Evolutionary conservation across 2,113 vertebrate species (phyloP).

Genomic region (Casuarius casuarius): DNA sequence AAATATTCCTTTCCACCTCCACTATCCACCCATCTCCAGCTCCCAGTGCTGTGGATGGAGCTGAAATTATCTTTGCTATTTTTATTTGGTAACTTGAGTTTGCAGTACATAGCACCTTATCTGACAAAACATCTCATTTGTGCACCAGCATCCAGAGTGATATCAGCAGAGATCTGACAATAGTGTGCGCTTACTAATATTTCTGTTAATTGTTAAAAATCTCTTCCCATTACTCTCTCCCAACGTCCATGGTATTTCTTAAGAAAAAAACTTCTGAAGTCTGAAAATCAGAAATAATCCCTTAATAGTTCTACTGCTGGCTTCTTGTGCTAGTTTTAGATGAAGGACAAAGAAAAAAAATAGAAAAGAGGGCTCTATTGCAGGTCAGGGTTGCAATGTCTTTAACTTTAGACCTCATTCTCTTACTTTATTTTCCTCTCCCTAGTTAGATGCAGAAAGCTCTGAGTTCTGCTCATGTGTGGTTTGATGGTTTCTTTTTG

Average conservation of each 20-base stretch:
- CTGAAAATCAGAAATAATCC: not conserved
- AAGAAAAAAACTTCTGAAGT: not conserved
- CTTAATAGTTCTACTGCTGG: not conserved
- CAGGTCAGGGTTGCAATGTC: constrained; percentile 9
- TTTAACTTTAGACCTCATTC: not conserved
- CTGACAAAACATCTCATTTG: constrained; percentile 16
- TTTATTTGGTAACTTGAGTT: constrained; percentile 26
- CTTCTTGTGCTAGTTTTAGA: not conserved
- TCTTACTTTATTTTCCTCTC: not conserved
- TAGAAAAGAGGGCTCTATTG: not conserved
- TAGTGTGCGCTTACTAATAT: not conserved
- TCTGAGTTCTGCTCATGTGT: not conserved
- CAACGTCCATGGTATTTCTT: not conserved
- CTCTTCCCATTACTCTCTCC: not conserved
- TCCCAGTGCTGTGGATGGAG: not conserved
- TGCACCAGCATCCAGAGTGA: not conserved
- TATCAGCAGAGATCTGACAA: not conserved
- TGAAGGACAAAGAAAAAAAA: not conserved
- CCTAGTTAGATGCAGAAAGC: not conserved
- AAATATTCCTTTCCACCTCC: constrained; percentile 45
- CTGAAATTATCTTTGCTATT: constrained; percentile 49
- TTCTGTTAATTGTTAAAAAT: constrained; percentile 30
- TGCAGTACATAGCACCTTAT: constrained; percentile 11
- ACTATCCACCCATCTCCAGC: not conserved
- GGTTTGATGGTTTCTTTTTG: not conserved